These are phyloP conservation scores for Orgyia antiqua DNA, from an alignment of 2,888 invertebrate genomes.

Conservation along the genomic window DNA sequence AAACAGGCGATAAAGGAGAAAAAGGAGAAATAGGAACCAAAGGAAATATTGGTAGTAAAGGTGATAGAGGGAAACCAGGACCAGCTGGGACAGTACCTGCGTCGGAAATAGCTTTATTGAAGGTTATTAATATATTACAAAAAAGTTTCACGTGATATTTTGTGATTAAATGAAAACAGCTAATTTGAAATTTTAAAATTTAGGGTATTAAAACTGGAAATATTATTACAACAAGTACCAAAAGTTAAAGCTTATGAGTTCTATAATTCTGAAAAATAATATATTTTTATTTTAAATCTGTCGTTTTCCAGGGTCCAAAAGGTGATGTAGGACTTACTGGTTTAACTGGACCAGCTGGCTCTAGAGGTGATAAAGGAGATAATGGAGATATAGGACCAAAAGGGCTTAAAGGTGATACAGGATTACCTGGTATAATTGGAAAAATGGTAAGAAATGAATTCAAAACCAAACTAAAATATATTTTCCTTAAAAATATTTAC, in stretches of 20 bases:
- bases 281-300: no score
- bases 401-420: slow-evolving; percentile 21
- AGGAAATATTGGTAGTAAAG: slow-evolving; percentile 9
- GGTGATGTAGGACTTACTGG: slow-evolving; percentile 21
- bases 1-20: slow-evolving; percentile 11
- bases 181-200: background rate
- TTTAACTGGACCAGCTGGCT: slow-evolving; percentile 33
- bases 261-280: no score
- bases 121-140: slow-evolving; percentile 16
- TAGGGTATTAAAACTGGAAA: background rate
- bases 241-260: no score
- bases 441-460: slow-evolving; percentile 18
- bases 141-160: background rate
- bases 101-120: slow-evolving; percentile 27
- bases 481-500: no score
- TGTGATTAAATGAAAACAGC: background rate
- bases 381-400: slow-evolving; percentile 53
- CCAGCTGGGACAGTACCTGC: slow-evolving; percentile 23
- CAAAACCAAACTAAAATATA: no score
- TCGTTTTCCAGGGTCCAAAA: slow-evolving; percentile 4
- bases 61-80: slow-evolving; percentile 19
- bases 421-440: slow-evolving; percentile 25
- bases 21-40: slow-evolving; percentile 22
- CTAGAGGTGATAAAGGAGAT: slow-evolving; percentile 77
- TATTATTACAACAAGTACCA: no score